phyloP scores from a whole-genome alignment of 2,797 vertebrate species.

The Mus caroli region DNA sequence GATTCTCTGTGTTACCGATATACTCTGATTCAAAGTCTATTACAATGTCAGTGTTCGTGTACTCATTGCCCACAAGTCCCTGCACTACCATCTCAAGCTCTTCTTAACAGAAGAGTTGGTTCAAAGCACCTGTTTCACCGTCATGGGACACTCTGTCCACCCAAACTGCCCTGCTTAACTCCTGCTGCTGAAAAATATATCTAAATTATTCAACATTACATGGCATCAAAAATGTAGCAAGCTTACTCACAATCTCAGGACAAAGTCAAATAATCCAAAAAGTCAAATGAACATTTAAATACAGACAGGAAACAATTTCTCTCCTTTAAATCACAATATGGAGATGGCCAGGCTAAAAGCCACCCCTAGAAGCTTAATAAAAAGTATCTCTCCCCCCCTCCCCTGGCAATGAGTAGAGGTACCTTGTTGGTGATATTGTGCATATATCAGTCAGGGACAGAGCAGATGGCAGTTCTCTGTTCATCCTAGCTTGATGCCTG shows the following conservation, averaged over 20 bases:
- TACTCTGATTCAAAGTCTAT: neutral
- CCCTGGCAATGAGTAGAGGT: no score
- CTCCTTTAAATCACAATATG: slow-evolving; percentile 24
- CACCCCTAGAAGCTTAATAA: neutral
- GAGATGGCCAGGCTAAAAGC: neutral
- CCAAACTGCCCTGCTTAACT: neutral
- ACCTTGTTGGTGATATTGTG: no score
- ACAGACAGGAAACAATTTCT: neutral
- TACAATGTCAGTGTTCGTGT: neutral
- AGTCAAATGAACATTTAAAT: slow-evolving; percentile 29
- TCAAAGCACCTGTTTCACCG: neutral
- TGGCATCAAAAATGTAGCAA: slow-evolving; percentile 23
- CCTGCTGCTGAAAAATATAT: neutral
- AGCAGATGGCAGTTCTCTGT: no score
- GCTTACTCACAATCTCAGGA: slow-evolving; percentile 39
- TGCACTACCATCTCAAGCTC: neutral
- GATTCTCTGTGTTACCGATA: neutral
- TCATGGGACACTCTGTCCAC: neutral
- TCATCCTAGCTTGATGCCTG: no score
- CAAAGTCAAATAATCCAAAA: slow-evolving; percentile 20
- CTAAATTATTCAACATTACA: slow-evolving; percentile 11
- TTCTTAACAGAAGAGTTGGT: neutral
- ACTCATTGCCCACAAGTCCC: neutral
- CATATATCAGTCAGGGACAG: no score
- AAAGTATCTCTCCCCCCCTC: no score